These are phyloP conservation scores for Chelonus insularis DNA, from an alignment of 1,140 invertebrate species.

Conservation along the genomic window DNA sequence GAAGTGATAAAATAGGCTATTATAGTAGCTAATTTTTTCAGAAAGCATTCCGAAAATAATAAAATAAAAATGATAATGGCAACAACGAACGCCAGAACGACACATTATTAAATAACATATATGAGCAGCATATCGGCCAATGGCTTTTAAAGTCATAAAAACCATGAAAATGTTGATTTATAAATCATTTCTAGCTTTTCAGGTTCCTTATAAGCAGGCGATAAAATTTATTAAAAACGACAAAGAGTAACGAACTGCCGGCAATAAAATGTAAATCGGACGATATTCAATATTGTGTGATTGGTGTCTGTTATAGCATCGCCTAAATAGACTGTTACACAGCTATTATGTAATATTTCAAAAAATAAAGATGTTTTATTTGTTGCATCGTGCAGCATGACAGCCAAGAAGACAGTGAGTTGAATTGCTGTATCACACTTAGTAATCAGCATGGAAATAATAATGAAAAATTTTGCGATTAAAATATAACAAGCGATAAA, in stretches of 20 bases:
- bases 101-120: conserved; percentile 5
- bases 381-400: conserved; percentile 26
- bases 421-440: conserved; percentile 15
- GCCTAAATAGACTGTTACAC: conserved; percentile 11
- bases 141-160: conserved; percentile 3
- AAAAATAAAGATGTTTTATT: conserved; percentile 3
- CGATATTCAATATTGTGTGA: conserved; percentile 1
- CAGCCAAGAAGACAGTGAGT: conserved; percentile 19
- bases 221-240: conserved; percentile 16
- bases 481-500: conserved; percentile 19
- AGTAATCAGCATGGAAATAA: conserved; percentile 8
- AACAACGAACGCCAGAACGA: conserved; percentile 16
- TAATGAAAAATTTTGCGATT: too few species aligned
- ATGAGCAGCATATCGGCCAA: conserved; percentile 13
- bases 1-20: conserved; percentile 6
- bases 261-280: conserved; percentile 22
- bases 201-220: conserved; percentile 7
- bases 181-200: background rate
- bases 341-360: conserved; percentile 10
- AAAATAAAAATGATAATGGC: conserved; percentile 14
- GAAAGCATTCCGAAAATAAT: conserved; percentile 9
- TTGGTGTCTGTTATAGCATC: conserved; percentile 15
- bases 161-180: background rate
- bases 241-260: conserved; percentile 3
- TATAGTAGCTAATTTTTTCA: conserved; percentile 14